These are phyloP conservation scores for Panthera tigris DNA, from an alignment of 2,113 vertebrate species.

Conservation along the genomic window DNA sequence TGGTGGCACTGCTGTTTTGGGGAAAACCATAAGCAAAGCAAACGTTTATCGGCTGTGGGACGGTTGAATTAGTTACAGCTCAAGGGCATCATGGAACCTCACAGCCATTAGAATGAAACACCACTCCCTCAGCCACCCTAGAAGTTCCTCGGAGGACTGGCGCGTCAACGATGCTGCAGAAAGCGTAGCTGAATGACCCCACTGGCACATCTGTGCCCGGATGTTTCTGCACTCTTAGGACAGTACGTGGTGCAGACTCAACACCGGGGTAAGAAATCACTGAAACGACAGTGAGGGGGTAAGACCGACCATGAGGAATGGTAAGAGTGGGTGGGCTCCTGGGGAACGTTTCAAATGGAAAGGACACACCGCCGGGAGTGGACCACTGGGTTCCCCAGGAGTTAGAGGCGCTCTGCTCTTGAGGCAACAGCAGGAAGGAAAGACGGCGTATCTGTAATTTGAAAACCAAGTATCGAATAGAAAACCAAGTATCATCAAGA, in stretches of 20 bases:
- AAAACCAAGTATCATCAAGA: background rate
- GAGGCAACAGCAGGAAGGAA: too few species aligned
- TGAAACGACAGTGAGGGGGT: background rate
- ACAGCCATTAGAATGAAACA: fast-evolving
- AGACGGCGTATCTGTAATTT: fast-evolving
- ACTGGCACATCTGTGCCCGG: background rate
- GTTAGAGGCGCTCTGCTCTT: too few species aligned
- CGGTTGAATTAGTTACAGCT: background rate
- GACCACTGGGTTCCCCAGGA: too few species aligned
- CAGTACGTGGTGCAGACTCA: background rate
- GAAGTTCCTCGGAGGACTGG: too few species aligned
- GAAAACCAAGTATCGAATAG: too few species aligned
- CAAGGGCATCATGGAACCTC: too few species aligned
- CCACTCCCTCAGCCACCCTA: fast-evolving
- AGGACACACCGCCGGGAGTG: background rate
- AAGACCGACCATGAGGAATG: too few species aligned
- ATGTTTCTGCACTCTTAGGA: background rate
- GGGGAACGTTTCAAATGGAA: background rate
- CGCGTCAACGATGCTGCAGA: too few species aligned
- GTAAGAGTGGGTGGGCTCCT: fast-evolving
- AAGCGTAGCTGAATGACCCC: fast-evolving
- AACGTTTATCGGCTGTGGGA: fast-evolving
- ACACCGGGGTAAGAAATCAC: background rate
- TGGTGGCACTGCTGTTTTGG: background rate
- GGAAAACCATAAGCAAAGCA: background rate